Conservation (phyloP, 1,140 invertebrate genomes). For the Stegodyphus mimosarum region DNA sequence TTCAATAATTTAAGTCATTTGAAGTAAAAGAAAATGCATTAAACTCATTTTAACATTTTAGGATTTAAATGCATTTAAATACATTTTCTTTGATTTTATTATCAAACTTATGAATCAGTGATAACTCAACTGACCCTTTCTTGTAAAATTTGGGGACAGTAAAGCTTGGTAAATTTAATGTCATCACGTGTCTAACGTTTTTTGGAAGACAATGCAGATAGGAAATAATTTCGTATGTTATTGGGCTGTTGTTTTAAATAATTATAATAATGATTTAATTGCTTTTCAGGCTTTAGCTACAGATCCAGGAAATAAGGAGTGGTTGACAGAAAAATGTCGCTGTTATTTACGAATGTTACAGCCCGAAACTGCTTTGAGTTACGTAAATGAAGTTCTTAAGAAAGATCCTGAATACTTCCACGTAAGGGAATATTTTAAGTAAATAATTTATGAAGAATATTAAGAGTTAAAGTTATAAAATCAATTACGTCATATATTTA, state of each 20-base stretch:
- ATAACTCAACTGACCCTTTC: too few species aligned
- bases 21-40: too few species aligned
- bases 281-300: not conserved
- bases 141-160: too few species aligned
- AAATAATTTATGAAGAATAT: not conserved
- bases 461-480: not conserved
- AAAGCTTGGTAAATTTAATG: too few species aligned
- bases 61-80: too few species aligned
- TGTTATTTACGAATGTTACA: slow-evolving; percentile 43
- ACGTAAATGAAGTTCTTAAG: not conserved
- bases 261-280: not conserved
- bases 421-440: slow-evolving; percentile 9
- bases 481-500: not conserved
- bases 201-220: too few species aligned
- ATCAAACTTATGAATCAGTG: too few species aligned
- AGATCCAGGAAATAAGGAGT: slow-evolving; percentile 27
- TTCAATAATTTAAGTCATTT: too few species aligned
- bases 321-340: slow-evolving; percentile 20
- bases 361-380: slow-evolving; percentile 19
- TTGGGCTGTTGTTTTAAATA: not conserved
- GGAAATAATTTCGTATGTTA: not conserved
- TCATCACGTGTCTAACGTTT: too few species aligned
- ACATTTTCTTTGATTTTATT: too few species aligned
- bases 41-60: too few species aligned
- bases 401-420: slow-evolving; percentile 32